Base-by-base conservation (phyloP, 2,113 vertebrate species). In the Penelope pileata region DNA sequence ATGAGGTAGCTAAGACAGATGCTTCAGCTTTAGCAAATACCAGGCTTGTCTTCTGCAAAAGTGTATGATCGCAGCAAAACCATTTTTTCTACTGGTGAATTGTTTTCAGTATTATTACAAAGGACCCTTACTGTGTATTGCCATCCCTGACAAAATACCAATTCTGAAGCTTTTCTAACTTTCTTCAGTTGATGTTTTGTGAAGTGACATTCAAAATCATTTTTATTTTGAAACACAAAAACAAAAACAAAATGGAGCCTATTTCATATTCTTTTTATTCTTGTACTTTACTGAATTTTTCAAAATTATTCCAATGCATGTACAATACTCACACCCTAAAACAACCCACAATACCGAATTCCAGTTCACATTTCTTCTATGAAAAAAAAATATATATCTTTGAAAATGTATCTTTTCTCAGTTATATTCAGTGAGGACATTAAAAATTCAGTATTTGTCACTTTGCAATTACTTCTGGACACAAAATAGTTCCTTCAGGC, bases 381-480 rank as follows among this genome's bases (percentile, higher is more conserved):
- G 72, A 91, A 88, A 95, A 91, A 83, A 19, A 78, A 66, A 95
- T 87, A 94, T 87, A 59, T 85, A 83, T 53, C 68, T 90, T 56
- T 86, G 68, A 96, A 96, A 96, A 85, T 67, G 17, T 80, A 60
- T 85, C 53, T 91, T 91, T 91, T n/a, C 50, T n/a, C 75, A 72
- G 75, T 67, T 86, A 80, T 58, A 80, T 74, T 90, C 94, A 86
- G 76, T 13, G 10, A 83, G 83, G 85, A 63, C 76, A 96, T 96
- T 93, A 96, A 97, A 97, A 94, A 96, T 96, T 93, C 88, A 97
- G 5, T 88, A 90, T 90, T 86, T 95, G 83, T 90, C 64, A 95
- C 88, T 83, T 60, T 78, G 83, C 88, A 88, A 60, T 75, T 68
- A 88, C 80, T 95, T 83, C 38, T 86, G 92, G 86, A 95, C 94